Evolutionary conservation across 35 echinoderm and acorn worm genomes (phyloP).

Genomic region (Patiria miniata): DNA sequence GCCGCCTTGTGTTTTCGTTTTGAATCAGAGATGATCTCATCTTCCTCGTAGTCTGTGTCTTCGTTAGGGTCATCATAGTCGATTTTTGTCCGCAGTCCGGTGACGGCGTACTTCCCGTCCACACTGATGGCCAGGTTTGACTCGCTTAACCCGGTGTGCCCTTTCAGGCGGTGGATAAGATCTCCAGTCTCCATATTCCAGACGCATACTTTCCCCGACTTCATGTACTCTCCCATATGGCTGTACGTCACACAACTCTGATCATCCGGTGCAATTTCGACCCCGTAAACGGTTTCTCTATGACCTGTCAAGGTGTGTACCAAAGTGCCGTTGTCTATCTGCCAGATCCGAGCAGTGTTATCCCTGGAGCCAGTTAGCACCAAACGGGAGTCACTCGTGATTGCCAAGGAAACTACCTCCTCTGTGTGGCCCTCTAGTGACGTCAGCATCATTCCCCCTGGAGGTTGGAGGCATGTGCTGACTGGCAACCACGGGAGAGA

Average conservation of each 20-base stretch:
- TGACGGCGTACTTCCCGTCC: slow-evolving; percentile 27
- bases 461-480: slow-evolving; percentile 41
- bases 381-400: slow-evolving; percentile 12
- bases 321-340: slow-evolving; percentile 30
- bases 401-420: slow-evolving; percentile 18
- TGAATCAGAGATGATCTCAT: slow-evolving; percentile 17
- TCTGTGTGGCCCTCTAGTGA: slow-evolving; percentile 42
- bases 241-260: slow-evolving; percentile 23
- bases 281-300: slow-evolving; percentile 15
- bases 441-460: slow-evolving; percentile 47
- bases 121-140: slow-evolving; percentile 5
- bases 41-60: slow-evolving; percentile 32
- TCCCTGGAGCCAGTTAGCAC: slow-evolving; percentile 36
- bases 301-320: slow-evolving; percentile 40
- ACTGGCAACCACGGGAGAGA: not conserved
- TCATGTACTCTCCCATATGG: slow-evolving; percentile 48
- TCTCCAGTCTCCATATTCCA: slow-evolving; percentile 58
- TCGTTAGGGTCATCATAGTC: slow-evolving; percentile 17
- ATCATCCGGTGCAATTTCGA: slow-evolving; percentile 42
- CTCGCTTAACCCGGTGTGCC: slow-evolving; percentile 25
- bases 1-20: not conserved
- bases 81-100: slow-evolving; percentile 14
- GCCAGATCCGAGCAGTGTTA: slow-evolving; percentile 39
- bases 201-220: slow-evolving; percentile 39
- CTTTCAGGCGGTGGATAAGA: slow-evolving; percentile 30